phyloP scores from a whole-genome alignment of 2,797 vertebrate species.

The Psittacula derbiana region DNA sequence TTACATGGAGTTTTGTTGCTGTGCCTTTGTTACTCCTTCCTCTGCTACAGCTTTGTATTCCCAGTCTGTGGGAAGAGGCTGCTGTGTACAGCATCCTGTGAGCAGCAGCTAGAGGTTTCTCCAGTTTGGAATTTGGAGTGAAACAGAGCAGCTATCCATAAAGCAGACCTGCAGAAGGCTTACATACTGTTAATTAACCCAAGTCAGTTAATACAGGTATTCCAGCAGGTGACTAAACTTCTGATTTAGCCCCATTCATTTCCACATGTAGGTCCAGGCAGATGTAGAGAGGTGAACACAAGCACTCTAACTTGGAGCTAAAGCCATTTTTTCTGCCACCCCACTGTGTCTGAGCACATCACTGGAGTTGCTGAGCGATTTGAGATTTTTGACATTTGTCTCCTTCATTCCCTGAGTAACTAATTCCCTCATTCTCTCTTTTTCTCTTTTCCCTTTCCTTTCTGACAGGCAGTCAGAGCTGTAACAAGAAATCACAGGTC shows the following conservation, averaged over 20 bases:
- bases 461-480: neutral
- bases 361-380: neutral
- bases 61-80: neutral
- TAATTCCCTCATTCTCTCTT: neutral
- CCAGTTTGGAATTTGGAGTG: neutral
- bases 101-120: neutral
- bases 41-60: neutral
- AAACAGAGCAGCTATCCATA: neutral
- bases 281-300: neutral
- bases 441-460: neutral
- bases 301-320: neutral
- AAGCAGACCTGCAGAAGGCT: neutral
- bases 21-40: neutral
- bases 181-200: neutral
- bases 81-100: neutral
- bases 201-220: neutral
- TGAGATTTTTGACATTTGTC: neutral
- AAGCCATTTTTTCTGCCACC: neutral
- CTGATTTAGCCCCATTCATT: neutral
- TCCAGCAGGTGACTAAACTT: neutral
- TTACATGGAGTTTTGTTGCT: rapidly evolving
- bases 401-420: neutral
- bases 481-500: rapidly evolving
- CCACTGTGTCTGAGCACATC: neutral
- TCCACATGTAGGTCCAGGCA: neutral